phyloP scores from a whole-genome alignment of 2,113 vertebrate species.

The Amphiprion ocellaris region DNA sequence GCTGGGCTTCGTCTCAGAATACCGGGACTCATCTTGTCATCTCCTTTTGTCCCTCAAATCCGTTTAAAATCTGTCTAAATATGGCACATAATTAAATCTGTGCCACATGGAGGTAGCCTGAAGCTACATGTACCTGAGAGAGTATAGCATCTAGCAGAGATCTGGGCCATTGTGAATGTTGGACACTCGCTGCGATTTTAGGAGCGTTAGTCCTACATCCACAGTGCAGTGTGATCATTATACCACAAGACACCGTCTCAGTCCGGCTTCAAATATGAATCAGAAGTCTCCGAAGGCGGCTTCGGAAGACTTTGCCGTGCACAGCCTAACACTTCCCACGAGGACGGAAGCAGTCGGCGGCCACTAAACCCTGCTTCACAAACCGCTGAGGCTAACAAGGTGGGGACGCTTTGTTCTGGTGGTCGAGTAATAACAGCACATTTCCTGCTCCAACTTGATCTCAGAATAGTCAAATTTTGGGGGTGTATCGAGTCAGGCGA shows the following conservation, averaged over 20 bases:
- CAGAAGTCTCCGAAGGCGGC: slow-evolving; percentile 17
- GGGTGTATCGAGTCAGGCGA: slow-evolving; percentile 38
- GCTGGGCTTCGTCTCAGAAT: slow-evolving; percentile 56
- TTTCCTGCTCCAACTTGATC: slow-evolving; percentile 49
- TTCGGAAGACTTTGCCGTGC: slow-evolving; percentile 19
- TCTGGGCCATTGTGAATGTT: slow-evolving; percentile 66
- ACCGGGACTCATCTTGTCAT: slow-evolving; percentile 49
- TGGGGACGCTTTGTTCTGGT: slow-evolving; percentile 45
- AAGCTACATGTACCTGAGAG: slow-evolving; percentile 69
- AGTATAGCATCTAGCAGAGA: slow-evolving; percentile 62
- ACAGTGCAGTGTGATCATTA: slow-evolving; percentile 23
- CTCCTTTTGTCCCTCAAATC: slow-evolving; percentile 68
- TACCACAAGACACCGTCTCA: neutral
- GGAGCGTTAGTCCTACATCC: slow-evolving; percentile 28
- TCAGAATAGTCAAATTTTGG: slow-evolving; percentile 18
- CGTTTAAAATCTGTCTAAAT: slow-evolving; percentile 77
- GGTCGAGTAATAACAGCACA: slow-evolving; percentile 37
- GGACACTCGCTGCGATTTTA: slow-evolving; percentile 50
- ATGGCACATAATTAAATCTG: slow-evolving; percentile 79
- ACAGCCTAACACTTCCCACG: slow-evolving; percentile 17
- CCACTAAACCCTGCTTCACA: slow-evolving; percentile 52
- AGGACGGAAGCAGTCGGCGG: slow-evolving; percentile 43
- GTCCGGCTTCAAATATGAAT: slow-evolving; percentile 6
- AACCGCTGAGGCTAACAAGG: slow-evolving; percentile 46
- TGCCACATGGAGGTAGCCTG: slow-evolving; percentile 67